A percentile compares a stretch with the other conserved stretches of the same genome.
Evolutionary conservation across 2,888 invertebrate genomes (phyloP).

Genomic region (Drosophila greeni): DNA sequence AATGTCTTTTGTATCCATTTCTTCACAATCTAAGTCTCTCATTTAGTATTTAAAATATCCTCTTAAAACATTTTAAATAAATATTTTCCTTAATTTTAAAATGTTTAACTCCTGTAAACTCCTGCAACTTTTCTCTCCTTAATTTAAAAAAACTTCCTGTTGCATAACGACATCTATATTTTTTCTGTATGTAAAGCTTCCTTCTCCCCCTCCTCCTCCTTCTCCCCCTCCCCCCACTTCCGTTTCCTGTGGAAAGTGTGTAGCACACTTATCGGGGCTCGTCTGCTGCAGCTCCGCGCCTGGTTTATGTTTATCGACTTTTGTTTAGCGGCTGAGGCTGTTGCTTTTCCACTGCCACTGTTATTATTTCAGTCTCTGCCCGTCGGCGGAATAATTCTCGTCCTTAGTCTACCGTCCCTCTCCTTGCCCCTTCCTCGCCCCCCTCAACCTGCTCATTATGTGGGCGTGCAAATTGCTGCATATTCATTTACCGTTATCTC

Average conservation of each 20-base stretch:
- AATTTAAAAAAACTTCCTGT: neutral
- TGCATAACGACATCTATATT: constrained; percentile 1
- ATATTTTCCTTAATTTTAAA: neutral
- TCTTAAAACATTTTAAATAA: no score
- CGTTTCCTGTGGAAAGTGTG: constrained; percentile 51
- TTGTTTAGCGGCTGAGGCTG: constrained; percentile 60
- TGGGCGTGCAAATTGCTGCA: constrained; percentile 75
- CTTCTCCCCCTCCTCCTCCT: no score
- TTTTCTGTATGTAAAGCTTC: constrained; percentile 8
- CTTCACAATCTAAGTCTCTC: no score
- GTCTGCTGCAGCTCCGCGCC: constrained; percentile 21
- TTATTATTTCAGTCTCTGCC: constrained; percentile 63
- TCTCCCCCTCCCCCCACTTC: constrained; percentile 15
- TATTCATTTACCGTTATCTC: constrained; percentile 74
- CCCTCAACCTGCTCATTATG: constrained; percentile 61
- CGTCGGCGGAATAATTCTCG: constrained; percentile 45
- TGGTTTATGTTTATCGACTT: constrained; percentile 74
- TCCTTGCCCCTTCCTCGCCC: neutral
- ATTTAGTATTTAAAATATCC: no score
- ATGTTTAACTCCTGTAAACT: neutral
- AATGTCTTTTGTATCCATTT: no score
- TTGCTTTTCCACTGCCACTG: constrained; percentile 53
- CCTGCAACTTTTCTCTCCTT: neutral
- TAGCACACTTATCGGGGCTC: constrained; percentile 70
- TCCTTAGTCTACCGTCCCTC: no score